Conservation (phyloP, 2,113 vertebrate genomes). For the Diglossa brunneiventris region DNA sequence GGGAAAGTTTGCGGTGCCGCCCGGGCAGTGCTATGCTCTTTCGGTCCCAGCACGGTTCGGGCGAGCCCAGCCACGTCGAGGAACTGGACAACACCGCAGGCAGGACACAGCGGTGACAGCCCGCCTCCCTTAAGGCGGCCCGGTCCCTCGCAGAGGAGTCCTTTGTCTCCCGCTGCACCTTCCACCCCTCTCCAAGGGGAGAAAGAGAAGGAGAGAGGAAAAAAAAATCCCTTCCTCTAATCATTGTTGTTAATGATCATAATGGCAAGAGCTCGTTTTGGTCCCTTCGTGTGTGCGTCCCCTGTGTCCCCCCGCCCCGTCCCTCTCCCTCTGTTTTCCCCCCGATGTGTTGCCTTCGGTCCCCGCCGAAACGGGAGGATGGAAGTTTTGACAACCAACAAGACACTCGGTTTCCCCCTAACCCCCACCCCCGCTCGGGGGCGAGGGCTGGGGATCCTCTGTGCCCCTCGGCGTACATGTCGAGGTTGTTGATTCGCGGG, state of each 20-base stretch:
- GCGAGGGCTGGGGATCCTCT: not conserved
- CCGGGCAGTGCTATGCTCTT: not conserved
- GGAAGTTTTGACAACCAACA: not conserved
- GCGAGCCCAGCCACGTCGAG: not conserved
- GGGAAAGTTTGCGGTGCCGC: not conserved
- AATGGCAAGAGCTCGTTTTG: not conserved
- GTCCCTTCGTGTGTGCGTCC: not conserved
- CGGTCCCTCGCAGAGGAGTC: not conserved
- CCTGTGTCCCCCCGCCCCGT: not conserved
- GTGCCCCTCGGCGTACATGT: not conserved
- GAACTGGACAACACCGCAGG: not conserved
- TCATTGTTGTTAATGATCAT: not conserved
- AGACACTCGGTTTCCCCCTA: not conserved
- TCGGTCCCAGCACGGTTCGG: not conserved
- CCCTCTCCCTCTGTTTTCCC: no score
- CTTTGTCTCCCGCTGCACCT: conserved; percentile 23
- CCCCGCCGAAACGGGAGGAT: not conserved
- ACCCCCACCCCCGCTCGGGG: not conserved
- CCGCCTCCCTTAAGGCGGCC: not conserved
- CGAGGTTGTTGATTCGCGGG: not conserved
- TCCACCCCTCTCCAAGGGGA: not conserved
- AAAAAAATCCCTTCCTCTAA: not conserved
- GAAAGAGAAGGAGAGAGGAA: not conserved
- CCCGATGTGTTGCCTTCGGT: not conserved
- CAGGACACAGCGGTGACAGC: not conserved